These are phyloP conservation scores for Ceratoteleas bidentatus DNA, from an alignment of 1,140 invertebrate genomes.

Conservation along the genomic window DNA sequence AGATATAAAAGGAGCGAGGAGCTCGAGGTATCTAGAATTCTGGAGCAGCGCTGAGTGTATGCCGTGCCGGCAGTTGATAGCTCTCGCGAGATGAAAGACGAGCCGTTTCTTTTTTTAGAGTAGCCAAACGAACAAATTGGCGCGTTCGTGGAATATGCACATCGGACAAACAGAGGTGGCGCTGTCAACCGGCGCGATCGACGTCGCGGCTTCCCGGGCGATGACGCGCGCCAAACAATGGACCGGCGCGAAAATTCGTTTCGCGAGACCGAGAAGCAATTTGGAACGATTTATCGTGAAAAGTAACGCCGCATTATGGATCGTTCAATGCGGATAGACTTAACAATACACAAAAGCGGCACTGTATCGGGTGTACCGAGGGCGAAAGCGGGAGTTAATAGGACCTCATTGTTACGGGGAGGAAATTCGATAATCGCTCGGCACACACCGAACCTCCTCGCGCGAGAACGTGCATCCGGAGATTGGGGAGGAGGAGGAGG, in stretches of 20 bases:
- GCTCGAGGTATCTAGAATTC: constrained; percentile 74
- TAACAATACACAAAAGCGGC: constrained; percentile 80
- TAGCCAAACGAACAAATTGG: constrained; percentile 73
- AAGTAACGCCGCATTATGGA: constrained; percentile 78
- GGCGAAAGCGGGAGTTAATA: constrained; percentile 80
- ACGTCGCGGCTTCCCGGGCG: background rate
- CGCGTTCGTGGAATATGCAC: constrained; percentile 53
- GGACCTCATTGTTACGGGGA: constrained; percentile 81
- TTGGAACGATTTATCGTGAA: constrained; percentile 78
- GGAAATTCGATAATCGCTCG: constrained; percentile 82
- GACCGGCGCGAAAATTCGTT: constrained; percentile 62
- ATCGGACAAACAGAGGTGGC: constrained; percentile 43
- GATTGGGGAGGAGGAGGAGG: constrained; percentile 61
- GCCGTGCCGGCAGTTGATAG: constrained; percentile 52
- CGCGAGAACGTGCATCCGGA: constrained; percentile 66
- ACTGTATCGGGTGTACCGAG: constrained; percentile 77
- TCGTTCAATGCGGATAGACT: constrained; percentile 80
- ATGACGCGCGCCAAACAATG: constrained; percentile 49
- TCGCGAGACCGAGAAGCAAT: constrained; percentile 71
- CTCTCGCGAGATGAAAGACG: constrained; percentile 68
- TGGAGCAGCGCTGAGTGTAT: constrained; percentile 73
- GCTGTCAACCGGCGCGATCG: constrained; percentile 5
- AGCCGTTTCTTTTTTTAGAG: constrained; percentile 70
- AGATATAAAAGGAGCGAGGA: constrained; percentile 65
- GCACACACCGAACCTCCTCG: constrained; percentile 76